Conservation (phyloP, 2,113 vertebrate genomes). For the Orthochromis indermauri region DNA sequence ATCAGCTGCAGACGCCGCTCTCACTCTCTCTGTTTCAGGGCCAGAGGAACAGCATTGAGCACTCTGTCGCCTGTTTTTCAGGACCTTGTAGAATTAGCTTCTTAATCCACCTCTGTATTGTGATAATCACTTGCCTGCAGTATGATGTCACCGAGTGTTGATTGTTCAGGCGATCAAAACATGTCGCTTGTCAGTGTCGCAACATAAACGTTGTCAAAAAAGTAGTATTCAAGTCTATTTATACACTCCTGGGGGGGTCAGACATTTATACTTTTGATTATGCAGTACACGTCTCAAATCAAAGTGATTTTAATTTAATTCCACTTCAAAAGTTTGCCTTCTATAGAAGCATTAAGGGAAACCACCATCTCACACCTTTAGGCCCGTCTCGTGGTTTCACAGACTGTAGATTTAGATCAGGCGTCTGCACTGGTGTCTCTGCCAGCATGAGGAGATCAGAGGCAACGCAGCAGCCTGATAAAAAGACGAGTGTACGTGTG, state of each 20-base stretch:
- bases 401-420: conserved; percentile 43
- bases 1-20: conserved; percentile 50
- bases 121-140: conserved; percentile 41
- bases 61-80: conserved; percentile 22
- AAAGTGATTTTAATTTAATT: conserved; percentile 9
- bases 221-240: background rate
- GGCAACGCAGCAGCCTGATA: conserved; percentile 16
- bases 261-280: background rate
- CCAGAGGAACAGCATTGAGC: conserved; percentile 25
- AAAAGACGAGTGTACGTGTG: conserved; percentile 11
- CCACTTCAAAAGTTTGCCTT: conserved; percentile 14
- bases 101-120: conserved; percentile 53
- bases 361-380: conserved; percentile 4
- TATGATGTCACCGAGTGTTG: conserved; percentile 37
- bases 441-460: conserved; percentile 48
- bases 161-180: conserved; percentile 42
- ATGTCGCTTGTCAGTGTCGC: background rate
- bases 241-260: background rate
- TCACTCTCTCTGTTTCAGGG: conserved; percentile 36
- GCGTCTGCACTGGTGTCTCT: background rate
- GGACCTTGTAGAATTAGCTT: conserved; percentile 55
- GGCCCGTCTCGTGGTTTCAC: conserved; percentile 24
- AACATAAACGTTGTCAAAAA: conserved; percentile 2
- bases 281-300: conserved; percentile 9
- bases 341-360: background rate